Conservation (phyloP, 2,797 vertebrate species). For the Enteromius mattozi region DNA sequence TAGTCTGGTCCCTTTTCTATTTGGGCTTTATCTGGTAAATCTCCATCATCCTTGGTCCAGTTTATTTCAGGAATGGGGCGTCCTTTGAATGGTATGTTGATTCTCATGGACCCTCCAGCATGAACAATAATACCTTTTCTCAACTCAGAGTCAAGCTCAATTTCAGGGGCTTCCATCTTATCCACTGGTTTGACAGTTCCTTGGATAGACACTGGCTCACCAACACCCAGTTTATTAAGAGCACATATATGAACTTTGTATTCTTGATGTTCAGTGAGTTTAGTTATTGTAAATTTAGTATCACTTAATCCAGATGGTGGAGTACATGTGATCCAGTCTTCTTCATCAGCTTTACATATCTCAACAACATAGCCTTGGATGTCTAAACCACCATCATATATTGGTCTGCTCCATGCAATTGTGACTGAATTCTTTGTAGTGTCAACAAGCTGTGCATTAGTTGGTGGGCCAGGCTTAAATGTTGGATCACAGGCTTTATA, state of each 20-base stretch:
- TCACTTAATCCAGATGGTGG: slow-evolving; percentile 86
- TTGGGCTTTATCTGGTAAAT: slow-evolving; percentile 89
- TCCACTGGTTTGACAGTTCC: slow-evolving; percentile 92
- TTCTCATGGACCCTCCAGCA: slow-evolving; percentile 91
- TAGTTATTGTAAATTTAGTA: slow-evolving; percentile 90
- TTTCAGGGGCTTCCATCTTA: slow-evolving; percentile 92
- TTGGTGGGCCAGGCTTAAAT: slow-evolving; percentile 94
- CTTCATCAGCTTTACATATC: slow-evolving; percentile 95
- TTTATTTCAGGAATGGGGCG: slow-evolving; percentile 91
- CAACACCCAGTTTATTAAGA: slow-evolving; percentile 93
- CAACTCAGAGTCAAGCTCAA: slow-evolving; percentile 93
- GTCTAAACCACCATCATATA: slow-evolving; percentile 96
- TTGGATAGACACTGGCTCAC: slow-evolving; percentile 88
- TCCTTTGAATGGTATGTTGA: slow-evolving; percentile 94
- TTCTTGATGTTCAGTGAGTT: slow-evolving; percentile 94
- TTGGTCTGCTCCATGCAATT: slow-evolving; percentile 92
- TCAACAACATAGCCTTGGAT: slow-evolving; percentile 95
- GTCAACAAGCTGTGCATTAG: slow-evolving; percentile 87
- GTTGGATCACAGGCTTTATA: slow-evolving; percentile 95
- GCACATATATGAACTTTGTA: slow-evolving; percentile 95
- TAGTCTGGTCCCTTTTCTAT: slow-evolving; percentile 88
- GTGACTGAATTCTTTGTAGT: slow-evolving; percentile 87
- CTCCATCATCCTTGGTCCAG: slow-evolving; percentile 94
- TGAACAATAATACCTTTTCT: slow-evolving; percentile 94
- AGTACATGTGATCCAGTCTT: slow-evolving; percentile 93